Conservation (phyloP, 1,140 invertebrate genomes). For the Vollenhovia emeryi region DNA sequence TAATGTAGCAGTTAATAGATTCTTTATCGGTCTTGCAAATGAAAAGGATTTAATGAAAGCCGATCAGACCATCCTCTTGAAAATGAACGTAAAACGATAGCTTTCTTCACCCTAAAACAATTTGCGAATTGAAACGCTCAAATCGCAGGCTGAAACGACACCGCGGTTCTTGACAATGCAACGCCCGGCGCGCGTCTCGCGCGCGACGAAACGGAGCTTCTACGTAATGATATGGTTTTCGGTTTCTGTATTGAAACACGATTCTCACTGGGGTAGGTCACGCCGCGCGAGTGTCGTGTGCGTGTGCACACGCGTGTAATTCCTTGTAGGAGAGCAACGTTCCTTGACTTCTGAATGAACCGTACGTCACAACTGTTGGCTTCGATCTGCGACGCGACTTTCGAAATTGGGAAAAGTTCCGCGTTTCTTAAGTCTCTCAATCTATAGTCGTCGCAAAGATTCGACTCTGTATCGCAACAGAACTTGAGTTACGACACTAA, state of each 20-base stretch:
- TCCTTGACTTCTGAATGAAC: conserved; percentile 67
- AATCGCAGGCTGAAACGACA: conserved; percentile 36
- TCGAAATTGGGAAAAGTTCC: neutral
- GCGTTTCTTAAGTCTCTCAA: neutral
- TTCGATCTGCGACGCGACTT: neutral
- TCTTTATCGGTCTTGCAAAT: neutral
- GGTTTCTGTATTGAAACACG: conserved; percentile 84
- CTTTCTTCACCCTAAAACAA: conserved; percentile 18
- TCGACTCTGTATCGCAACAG: neutral
- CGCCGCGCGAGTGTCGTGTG: conserved; percentile 52
- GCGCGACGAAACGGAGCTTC: conserved; percentile 78
- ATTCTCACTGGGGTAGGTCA: conserved; percentile 83
- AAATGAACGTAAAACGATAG: conserved; percentile 46
- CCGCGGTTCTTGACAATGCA: conserved; percentile 50
- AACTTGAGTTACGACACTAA: neutral
- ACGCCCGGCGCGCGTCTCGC: conserved; percentile 60
- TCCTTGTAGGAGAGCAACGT: conserved; percentile 65
- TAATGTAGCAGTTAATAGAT: no score
- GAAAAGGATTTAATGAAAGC: conserved; percentile 32
- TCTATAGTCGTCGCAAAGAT: neutral
- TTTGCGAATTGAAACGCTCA: conserved; percentile 41
- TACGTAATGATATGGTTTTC: conserved; percentile 84
- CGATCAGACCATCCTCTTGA: conserved; percentile 3
- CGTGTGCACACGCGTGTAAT: conserved; percentile 64
- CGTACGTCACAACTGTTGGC: neutral